Evolutionary conservation across 1,140 invertebrate genomes (phyloP).

Genomic region (Caerostris darwini): DNA sequence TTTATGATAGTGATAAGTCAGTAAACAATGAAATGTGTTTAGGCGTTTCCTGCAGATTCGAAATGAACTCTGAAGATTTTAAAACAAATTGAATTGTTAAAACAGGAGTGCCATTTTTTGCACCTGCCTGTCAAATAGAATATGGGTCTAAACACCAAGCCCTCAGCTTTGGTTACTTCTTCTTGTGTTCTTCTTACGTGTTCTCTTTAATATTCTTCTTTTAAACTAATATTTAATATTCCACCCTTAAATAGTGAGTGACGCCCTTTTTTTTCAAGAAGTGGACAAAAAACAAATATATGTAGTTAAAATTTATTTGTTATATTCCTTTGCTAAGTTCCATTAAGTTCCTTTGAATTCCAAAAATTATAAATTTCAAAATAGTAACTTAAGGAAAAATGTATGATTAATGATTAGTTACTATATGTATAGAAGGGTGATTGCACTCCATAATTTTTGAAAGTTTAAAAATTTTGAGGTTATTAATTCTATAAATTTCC

Average conservation of each 20-base stretch:
- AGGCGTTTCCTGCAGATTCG: not conserved
- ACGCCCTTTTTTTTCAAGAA: not conserved
- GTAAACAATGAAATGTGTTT: not conserved
- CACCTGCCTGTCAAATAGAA: not conserved
- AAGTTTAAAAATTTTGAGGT: too few species aligned
- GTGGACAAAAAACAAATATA: too few species aligned
- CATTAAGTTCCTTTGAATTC: too few species aligned
- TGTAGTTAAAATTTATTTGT: too few species aligned
- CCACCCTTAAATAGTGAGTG: not conserved
- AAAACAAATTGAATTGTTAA: not conserved
- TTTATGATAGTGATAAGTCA: not conserved
- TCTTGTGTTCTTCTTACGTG: not conserved
- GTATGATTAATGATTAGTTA: too few species aligned
- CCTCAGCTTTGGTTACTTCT: not conserved
- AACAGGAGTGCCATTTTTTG: slow-evolving; percentile 11
- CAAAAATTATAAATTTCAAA: too few species aligned
- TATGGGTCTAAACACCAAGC: not conserved
- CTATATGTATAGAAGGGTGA: too few species aligned
- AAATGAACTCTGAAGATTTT: not conserved
- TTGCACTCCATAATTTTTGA: too few species aligned
- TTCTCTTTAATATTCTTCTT: not conserved
- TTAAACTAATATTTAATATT: slow-evolving; percentile 1
- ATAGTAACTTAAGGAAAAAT: too few species aligned
- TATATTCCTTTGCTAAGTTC: too few species aligned
- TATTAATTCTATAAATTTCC: too few species aligned